Evolutionary conservation across 23 tunicate species (phyloP).

Genomic region (Halocynthia aurantium): DNA sequence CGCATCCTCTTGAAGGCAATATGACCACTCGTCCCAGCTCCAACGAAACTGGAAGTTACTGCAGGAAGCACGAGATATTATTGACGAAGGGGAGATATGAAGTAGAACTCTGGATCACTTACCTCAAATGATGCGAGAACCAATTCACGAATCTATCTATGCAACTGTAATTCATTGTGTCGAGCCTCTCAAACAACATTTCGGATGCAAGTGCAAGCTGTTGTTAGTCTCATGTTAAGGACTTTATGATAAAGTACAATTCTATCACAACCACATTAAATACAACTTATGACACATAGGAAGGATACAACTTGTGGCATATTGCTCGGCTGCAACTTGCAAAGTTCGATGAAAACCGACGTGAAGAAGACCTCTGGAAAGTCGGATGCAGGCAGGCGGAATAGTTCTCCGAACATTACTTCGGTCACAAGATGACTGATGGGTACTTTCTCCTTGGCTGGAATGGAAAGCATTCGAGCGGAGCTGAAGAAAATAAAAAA

Average conservation of each 20-base stretch:
- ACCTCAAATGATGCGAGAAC: slow-evolving; percentile 91
- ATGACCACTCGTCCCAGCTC: slow-evolving; percentile 99
- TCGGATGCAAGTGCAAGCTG: slow-evolving; percentile 92
- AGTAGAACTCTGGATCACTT: background rate
- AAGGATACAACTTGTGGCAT: slow-evolving; percentile 90
- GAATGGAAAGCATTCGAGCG: slow-evolving; percentile 41
- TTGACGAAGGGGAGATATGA: too few relatives aligned
- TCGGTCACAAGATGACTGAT: slow-evolving; percentile 69
- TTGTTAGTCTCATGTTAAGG: background rate
- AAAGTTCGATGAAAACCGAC: slow-evolving; percentile 82
- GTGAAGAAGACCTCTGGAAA: slow-evolving; percentile 64
- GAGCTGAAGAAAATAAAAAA: slow-evolving; percentile 21
- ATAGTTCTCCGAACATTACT: slow-evolving; percentile 73
- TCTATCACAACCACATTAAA: background rate
- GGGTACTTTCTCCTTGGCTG: slow-evolving; percentile 67
- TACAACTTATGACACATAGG: background rate
- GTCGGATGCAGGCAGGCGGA: slow-evolving; percentile 72
- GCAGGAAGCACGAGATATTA: background rate
- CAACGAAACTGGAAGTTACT: slow-evolving; percentile 98
- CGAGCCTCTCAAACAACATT: slow-evolving; percentile 93
- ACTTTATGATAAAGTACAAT: background rate
- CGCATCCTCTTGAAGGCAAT: slow-evolving; percentile 55
- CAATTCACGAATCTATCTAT: slow-evolving; percentile 88
- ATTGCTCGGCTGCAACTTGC: slow-evolving; percentile 86
- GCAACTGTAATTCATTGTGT: slow-evolving; percentile 79